Conservation (phyloP, 2,888 invertebrate species). For the Rhagonycha lutea region DNA sequence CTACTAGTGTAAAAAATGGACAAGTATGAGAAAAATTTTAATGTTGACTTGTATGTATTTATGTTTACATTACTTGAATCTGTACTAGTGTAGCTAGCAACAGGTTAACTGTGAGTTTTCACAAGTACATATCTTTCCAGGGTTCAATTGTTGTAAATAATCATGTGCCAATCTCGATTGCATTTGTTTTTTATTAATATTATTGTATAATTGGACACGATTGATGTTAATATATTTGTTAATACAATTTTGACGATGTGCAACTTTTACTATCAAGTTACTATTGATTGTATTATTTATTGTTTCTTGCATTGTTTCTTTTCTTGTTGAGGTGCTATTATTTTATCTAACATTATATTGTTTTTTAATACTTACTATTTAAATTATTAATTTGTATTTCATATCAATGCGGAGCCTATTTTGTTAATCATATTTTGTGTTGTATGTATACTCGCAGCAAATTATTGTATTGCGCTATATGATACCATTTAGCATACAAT, state of each 20-base stretch:
- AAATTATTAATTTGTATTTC: too few species aligned
- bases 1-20: constrained; percentile 28
- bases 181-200: constrained; percentile 43
- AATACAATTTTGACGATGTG: constrained; percentile 10
- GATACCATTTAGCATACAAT: background rate
- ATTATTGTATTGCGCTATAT: background rate
- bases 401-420: too few species aligned
- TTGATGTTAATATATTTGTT: constrained; percentile 31
- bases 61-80: constrained; percentile 39
- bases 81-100: constrained; percentile 39
- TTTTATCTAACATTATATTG: background rate
- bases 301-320: background rate
- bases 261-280: constrained; percentile 16
- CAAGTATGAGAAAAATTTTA: constrained; percentile 35
- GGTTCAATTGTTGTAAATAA: constrained; percentile 56
- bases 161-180: constrained; percentile 55
- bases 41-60: constrained; percentile 48
- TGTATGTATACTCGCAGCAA: background rate
- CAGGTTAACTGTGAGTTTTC: constrained; percentile 49
- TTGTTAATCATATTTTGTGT: too few species aligned
- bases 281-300: background rate
- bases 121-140: constrained; percentile 58
- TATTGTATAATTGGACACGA: constrained; percentile 29
- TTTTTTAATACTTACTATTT: background rate
- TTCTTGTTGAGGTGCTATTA: background rate